phyloP scores from a whole-genome alignment of 2,888 invertebrate species.

The Apodemia duryi region DNA sequence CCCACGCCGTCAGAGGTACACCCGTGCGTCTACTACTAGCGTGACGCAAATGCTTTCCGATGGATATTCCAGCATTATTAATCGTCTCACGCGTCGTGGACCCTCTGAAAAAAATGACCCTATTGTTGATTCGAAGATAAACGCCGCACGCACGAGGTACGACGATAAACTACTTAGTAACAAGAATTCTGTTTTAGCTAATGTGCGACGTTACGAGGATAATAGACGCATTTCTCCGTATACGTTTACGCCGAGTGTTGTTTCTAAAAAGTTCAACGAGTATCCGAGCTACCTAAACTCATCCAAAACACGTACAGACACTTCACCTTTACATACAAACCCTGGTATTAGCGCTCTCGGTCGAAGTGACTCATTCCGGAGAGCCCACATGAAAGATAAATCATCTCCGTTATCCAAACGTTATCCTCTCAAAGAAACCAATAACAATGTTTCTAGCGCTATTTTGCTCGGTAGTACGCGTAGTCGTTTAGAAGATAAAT shows the following conservation, averaged over 20 bases:
- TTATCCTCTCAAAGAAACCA: constrained; percentile 69
- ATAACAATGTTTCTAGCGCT: constrained; percentile 65
- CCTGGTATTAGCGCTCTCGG: constrained; percentile 58
- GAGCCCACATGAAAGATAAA: constrained; percentile 67
- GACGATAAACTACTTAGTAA: constrained; percentile 61
- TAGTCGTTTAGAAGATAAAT: constrained; percentile 87
- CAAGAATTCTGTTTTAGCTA: constrained; percentile 58
- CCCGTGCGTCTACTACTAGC: constrained; percentile 87
- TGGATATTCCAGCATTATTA: constrained; percentile 91
- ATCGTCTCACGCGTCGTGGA: constrained; percentile 87
- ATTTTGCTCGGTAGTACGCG: constrained; percentile 79
- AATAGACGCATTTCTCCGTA: constrained; percentile 66
- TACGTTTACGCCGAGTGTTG: constrained; percentile 50
- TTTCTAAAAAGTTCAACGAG: constrained; percentile 57
- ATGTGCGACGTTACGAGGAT: constrained; percentile 66
- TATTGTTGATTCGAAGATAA: constrained; percentile 52
- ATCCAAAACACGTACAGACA: constrained; percentile 57
- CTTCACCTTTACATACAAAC: constrained; percentile 62
- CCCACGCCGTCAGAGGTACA: constrained; percentile 84
- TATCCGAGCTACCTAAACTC: constrained; percentile 64
- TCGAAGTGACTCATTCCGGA: constrained; percentile 72
- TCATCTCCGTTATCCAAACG: constrained; percentile 65
- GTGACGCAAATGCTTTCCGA: constrained; percentile 92
- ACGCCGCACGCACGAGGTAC: constrained; percentile 54
- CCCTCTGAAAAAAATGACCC: constrained; percentile 84